Evolutionary conservation across 2,113 vertebrate species (phyloP).

Genomic region (Leptobrachium ailaonicum): DNA sequence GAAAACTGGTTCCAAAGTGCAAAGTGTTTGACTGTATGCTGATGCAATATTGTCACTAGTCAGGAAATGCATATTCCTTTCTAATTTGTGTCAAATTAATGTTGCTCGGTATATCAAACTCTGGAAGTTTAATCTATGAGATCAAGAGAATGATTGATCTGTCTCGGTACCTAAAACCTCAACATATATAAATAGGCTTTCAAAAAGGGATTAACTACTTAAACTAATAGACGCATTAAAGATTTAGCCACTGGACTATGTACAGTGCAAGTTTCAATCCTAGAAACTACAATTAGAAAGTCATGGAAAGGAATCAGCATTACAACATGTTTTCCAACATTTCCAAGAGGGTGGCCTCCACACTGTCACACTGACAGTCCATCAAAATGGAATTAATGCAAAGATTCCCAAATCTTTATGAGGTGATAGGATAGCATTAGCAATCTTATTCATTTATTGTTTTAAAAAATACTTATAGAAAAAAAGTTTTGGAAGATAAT

Average conservation of each 20-base stretch:
- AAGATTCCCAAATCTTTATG: too few species aligned
- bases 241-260: slow-evolving; percentile 3
- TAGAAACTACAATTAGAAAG: too few species aligned
- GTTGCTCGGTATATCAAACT: slow-evolving; percentile 37
- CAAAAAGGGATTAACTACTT: slow-evolving; percentile 29
- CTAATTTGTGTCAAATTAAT: slow-evolving; percentile 47
- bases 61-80: slow-evolving; percentile 47
- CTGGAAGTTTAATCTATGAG: slow-evolving; percentile 35
- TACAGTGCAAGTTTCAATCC: slow-evolving; percentile 11
- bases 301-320: too few species aligned
- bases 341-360: too few species aligned
- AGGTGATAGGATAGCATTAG: too few species aligned
- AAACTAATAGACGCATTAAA: slow-evolving; percentile 18
- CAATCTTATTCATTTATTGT: too few species aligned
- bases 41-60: slow-evolving; percentile 39
- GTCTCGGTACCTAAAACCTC: slow-evolving; percentile 32
- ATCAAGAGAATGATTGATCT: slow-evolving; percentile 42
- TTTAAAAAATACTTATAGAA: too few species aligned
- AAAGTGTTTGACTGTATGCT: slow-evolving; percentile 32
- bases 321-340: too few species aligned
- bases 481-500: too few species aligned
- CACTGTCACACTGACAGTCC: too few species aligned
- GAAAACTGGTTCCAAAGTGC: slow-evolving; percentile 44
- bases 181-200: slow-evolving; percentile 25
- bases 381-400: too few species aligned